Base-by-base conservation (phyloP, 2,797 vertebrate genomes). In the Peromyscus nudipes region DNA sequence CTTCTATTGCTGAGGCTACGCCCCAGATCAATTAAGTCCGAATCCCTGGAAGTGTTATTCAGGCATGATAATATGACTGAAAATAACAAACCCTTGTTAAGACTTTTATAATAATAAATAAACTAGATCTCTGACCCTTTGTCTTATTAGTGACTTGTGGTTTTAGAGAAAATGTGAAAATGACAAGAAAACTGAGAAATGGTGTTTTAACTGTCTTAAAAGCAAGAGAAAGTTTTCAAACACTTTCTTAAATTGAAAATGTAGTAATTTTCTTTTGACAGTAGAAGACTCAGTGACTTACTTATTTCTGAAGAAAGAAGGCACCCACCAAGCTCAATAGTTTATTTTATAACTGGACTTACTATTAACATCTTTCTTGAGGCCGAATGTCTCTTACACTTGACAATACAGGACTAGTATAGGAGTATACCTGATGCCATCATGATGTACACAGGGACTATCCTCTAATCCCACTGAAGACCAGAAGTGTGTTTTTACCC, bases 151-250 rank as follows among this genome's bases (percentile, higher is more conserved):
- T 81, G 29, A 69, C 29, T 64, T 52, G 0, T 29, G 62, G 14
- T 75, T 97, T 91, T 31, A 79, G 64, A 92, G 27, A 82, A 77
- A 62, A 94, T 91, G 14, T 86, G 49, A 92, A 92, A 90, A 96
- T 82, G 55, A 8, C 34, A 92, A 88, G 17, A 69, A 89, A 94
- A 75, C 16, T 14, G 57, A 79, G 13, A 89, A 40, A 82, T 91
- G 49, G 29, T 73, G 83, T 71, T 80, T 96, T 69, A 73, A 92
- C 19, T 89, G 62, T 4, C 25, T 85, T 69, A 27, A 82, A 82
- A 25, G 6, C 1, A 16, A 13, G 21, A 84, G 57, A 67, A 46
- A 52, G 37, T 67, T 62, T 75, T 3, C 43, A 5, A 89, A 89
- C 80, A 37, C 46, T 80, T 79, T 69, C 89, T 75, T 88, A 75